Conservation (phyloP, 2,797 vertebrate species). For the Notolepis coatsorum region DNA sequence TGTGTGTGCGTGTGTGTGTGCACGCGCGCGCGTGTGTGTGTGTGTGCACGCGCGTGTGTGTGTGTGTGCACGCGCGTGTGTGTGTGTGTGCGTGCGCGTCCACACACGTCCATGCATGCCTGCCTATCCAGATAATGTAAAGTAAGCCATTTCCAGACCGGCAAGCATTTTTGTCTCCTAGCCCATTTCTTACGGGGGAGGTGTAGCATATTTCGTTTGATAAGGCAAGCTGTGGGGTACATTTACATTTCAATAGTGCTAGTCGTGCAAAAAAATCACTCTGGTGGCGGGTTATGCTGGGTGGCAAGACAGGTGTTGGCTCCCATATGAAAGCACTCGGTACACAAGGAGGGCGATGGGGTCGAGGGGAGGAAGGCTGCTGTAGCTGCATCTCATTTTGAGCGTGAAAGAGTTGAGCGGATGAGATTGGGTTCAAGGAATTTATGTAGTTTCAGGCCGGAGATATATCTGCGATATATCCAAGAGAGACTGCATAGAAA, state of each 20-base stretch:
- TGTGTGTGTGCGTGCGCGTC: background rate
- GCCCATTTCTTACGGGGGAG: conserved; percentile 58
- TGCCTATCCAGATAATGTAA: conserved; percentile 25
- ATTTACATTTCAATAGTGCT: conserved; percentile 63
- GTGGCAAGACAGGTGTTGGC: conserved; percentile 39
- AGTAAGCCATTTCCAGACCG: conserved; percentile 35
- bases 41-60: too few species aligned
- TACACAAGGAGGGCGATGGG: conserved; percentile 44
- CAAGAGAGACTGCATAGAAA: conserved; percentile 17
- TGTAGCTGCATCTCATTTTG: conserved; percentile 34
- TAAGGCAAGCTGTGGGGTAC: conserved; percentile 29
- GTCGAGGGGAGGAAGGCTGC: conserved; percentile 33
- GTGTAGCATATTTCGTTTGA: conserved; percentile 54
- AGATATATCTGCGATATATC: conserved; percentile 30
- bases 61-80: too few species aligned
- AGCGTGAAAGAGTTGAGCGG: conserved; percentile 29
- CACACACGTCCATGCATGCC: conserved; percentile 5
- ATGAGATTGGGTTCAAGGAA: conserved; percentile 2
- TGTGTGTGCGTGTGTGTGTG: too few species aligned
- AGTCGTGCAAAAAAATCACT: conserved; percentile 44
- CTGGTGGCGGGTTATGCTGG: conserved; percentile 29
- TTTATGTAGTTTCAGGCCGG: conserved; percentile 9
- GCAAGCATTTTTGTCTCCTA: conserved; percentile 31
- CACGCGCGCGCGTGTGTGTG: too few species aligned
- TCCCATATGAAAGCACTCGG: conserved; percentile 35